Conservation (phyloP, 2,888 invertebrate species). For the Xylocampa areola region DNA sequence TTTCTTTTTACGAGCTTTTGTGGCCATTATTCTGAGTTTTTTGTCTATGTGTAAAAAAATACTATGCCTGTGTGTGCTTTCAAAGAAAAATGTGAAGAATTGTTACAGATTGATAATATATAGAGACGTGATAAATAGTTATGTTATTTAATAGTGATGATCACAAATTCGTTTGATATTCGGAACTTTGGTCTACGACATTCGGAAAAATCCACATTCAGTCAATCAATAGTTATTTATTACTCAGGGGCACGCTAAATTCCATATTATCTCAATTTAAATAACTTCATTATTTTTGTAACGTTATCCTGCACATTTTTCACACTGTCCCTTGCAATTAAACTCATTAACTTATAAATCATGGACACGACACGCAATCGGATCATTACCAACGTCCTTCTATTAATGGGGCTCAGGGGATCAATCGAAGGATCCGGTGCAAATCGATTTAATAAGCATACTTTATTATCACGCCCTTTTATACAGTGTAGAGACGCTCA, state of each 20-base stretch:
- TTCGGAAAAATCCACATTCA: too few relatives aligned
- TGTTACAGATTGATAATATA: neutral
- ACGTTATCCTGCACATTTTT: too few relatives aligned
- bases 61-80: constrained; percentile 10
- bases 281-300: too few relatives aligned
- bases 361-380: constrained; percentile 27
- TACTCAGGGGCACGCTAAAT: too few relatives aligned
- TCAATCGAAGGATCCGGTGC: constrained; percentile 28
- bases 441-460: constrained; percentile 10
- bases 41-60: constrained; percentile 22
- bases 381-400: constrained; percentile 24
- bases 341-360: constrained; percentile 43
- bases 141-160: too few relatives aligned
- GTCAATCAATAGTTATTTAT: too few relatives aligned
- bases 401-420: constrained; percentile 41
- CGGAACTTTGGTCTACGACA: too few relatives aligned
- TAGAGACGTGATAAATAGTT: too few relatives aligned
- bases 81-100: neutral
- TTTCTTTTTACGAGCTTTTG: constrained; percentile 49
- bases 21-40: constrained; percentile 29
- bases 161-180: too few relatives aligned
- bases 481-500: neutral
- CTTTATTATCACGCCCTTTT: constrained; percentile 6
- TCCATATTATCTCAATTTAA: too few relatives aligned
- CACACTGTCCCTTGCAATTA: constrained; percentile 3